These are phyloP conservation scores for Mixornis gularis DNA, from an alignment of 2,113 vertebrate genomes.

Conservation along the genomic window DNA sequence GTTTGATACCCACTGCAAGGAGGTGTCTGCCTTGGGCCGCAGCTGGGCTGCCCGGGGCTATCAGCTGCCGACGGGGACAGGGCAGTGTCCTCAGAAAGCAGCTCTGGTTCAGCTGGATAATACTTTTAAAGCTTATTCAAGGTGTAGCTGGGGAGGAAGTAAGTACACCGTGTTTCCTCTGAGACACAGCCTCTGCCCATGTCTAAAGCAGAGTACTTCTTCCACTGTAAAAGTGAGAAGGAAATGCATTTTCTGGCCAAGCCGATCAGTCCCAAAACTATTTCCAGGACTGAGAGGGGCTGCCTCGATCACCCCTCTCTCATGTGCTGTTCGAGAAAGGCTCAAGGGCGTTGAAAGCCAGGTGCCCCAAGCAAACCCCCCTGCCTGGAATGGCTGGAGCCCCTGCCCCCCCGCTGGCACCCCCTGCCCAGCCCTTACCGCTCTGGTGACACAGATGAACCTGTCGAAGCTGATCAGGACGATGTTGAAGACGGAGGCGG, in stretches of 20 bases:
- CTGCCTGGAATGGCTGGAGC: not conserved
- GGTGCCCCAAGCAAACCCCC: not conserved
- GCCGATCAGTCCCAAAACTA: not conserved
- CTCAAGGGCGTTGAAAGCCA: accelerated
- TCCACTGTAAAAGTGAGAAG: not conserved
- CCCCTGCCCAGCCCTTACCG: constrained; percentile 36
- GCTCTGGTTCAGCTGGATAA: not conserved
- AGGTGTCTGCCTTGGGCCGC: not conserved
- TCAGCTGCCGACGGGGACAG: accelerated
- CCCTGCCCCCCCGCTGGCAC: not conserved
- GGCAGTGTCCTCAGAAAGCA: not conserved
- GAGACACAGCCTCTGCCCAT: not conserved
- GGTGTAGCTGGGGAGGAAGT: not conserved
- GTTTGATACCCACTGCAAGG: not conserved
- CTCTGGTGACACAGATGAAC: constrained; percentile 73
- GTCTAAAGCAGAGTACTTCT: not conserved
- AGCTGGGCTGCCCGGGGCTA: not conserved
- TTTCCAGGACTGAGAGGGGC: not conserved
- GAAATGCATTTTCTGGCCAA: not conserved
- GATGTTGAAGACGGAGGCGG: constrained; percentile 75
- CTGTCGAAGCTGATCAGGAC: constrained; percentile 78
- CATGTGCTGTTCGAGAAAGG: not conserved
- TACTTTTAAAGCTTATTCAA: not conserved
- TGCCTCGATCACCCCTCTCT: accelerated
- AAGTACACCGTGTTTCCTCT: not conserved